Conservation (phyloP, 2,113 vertebrate species). For the Chionomys nivalis region DNA sequence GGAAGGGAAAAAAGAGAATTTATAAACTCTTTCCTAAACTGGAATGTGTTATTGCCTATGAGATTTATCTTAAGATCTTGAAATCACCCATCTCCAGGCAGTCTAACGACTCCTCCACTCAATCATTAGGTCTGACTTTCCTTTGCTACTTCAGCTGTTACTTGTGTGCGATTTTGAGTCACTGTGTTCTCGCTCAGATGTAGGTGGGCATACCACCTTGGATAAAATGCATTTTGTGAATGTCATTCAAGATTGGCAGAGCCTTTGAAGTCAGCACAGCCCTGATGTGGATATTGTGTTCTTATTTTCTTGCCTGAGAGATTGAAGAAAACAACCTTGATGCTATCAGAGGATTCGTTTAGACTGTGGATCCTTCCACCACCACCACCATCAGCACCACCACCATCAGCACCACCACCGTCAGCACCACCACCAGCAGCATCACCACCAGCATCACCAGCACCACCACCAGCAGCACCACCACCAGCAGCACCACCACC, state of each 20-base stretch:
- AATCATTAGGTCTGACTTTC: background rate
- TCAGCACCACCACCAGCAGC: background rate
- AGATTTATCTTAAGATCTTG: slow-evolving; percentile 33
- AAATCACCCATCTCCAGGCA: background rate
- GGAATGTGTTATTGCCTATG: background rate
- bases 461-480: background rate
- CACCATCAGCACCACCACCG: background rate
- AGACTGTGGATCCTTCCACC: background rate
- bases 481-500: background rate
- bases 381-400: background rate
- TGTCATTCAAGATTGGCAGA: background rate
- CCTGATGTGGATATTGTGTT: no score
- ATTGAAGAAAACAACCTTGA: background rate
- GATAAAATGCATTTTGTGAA: background rate
- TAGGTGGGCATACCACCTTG: background rate
- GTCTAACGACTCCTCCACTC: background rate
- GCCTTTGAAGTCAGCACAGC: background rate
- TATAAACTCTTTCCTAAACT: slow-evolving; percentile 38
- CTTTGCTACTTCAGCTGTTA: background rate
- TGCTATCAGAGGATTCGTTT: background rate
- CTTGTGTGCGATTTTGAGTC: background rate
- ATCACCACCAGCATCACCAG: background rate
- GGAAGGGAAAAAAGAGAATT: slow-evolving; percentile 41
- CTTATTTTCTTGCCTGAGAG: background rate
- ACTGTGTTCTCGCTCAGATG: background rate